phyloP scores from a whole-genome alignment of 2,113 vertebrate genomes.

The Hydrolagus affinis region DNA sequence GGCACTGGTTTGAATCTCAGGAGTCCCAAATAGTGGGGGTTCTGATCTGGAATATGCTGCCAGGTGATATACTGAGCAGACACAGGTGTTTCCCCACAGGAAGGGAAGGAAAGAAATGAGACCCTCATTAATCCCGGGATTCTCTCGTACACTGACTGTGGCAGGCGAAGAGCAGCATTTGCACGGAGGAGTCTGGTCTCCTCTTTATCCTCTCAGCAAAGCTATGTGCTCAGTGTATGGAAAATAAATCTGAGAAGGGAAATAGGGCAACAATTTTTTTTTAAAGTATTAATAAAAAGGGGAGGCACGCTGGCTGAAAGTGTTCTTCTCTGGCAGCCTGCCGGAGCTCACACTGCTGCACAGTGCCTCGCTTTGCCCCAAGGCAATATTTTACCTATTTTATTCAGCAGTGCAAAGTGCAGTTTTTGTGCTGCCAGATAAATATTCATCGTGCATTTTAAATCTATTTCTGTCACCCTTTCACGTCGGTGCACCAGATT shows the following conservation, averaged over 20 bases:
- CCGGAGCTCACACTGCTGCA: neutral
- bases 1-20: neutral
- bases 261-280: neutral
- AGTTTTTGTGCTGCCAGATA: neutral
- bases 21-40: neutral
- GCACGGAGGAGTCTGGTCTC: neutral
- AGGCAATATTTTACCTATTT: neutral
- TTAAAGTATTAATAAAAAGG: neutral
- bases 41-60: neutral
- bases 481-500: neutral
- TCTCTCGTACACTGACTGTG: neutral
- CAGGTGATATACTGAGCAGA: neutral
- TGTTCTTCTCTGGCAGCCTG: neutral
- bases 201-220: neutral
- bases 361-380: neutral
- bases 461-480: neutral
- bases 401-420: constrained; percentile 5
- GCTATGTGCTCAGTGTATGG: neutral
- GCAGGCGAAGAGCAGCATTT: neutral
- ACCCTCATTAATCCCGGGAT: neutral
- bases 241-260: neutral
- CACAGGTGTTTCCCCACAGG: neutral
- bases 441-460: constrained; percentile 20
- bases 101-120: neutral
- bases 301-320: too few relatives aligned